Conservation (phyloP, 1,140 invertebrate species). For the Zaprionus africanus region DNA sequence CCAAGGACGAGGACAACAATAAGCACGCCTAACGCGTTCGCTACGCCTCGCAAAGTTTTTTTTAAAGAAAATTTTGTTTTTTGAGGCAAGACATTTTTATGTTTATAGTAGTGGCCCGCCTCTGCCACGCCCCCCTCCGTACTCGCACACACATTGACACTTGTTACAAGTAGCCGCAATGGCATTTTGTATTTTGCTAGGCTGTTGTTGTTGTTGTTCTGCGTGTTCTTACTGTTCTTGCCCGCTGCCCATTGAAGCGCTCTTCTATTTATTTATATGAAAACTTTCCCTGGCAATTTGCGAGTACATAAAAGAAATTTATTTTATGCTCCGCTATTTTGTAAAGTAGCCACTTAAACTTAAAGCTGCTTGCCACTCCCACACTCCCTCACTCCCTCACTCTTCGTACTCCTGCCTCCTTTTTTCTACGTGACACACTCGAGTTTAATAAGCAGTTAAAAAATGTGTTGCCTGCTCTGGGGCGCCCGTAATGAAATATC, state of each 20-base stretch:
- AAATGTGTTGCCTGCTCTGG: slow-evolving; percentile 60
- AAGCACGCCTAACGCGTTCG: slow-evolving; percentile 60
- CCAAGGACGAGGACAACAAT: slow-evolving; percentile 52
- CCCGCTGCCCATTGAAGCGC: slow-evolving; percentile 59
- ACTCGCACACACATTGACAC: slow-evolving; percentile 56
- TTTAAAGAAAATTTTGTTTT: slow-evolving; percentile 60
- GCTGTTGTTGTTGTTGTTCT: slow-evolving; percentile 50
- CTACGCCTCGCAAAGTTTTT: slow-evolving; percentile 72
- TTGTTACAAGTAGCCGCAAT: slow-evolving; percentile 70
- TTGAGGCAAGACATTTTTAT: slow-evolving; percentile 68
- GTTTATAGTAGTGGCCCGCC: slow-evolving; percentile 61
- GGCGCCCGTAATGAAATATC: slow-evolving; percentile 58
- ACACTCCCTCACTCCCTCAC: slow-evolving; percentile 15
- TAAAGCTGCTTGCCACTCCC: slow-evolving; percentile 43
- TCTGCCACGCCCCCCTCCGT: background rate
- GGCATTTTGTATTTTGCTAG: slow-evolving; percentile 63
- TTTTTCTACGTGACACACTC: slow-evolving; percentile 36
- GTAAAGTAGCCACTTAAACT: slow-evolving; percentile 80
- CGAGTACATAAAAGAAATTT: slow-evolving; percentile 81
- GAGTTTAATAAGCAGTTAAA: slow-evolving; percentile 70
- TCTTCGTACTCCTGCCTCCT: background rate
- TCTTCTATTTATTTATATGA: slow-evolving; percentile 82
- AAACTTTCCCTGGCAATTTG: slow-evolving; percentile 79
- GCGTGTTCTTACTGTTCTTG: slow-evolving; percentile 42
- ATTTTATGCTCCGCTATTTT: slow-evolving; percentile 77